Evolutionary conservation across 2,113 vertebrate genomes (phyloP).

Genomic region (Todiramphus chloris): DNA sequence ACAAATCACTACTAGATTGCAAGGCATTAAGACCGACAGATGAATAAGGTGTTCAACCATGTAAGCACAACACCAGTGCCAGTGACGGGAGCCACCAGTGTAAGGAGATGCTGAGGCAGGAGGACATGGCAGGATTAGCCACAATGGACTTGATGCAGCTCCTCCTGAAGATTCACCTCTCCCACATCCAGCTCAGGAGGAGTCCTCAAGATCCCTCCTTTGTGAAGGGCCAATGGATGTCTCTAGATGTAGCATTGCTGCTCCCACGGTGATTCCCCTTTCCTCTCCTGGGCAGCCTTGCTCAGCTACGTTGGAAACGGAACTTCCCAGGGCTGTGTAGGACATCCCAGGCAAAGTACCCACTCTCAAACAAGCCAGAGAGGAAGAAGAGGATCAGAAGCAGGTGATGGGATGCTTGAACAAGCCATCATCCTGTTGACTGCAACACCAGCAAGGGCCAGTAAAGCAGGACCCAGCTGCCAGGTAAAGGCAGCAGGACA

Average conservation of each 20-base stretch:
- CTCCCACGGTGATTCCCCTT: background rate
- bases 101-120: background rate
- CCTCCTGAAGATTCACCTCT: background rate
- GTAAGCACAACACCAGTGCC: background rate
- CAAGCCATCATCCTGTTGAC: background rate
- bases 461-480: background rate
- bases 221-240: background rate
- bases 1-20: accelerated
- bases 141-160: accelerated
- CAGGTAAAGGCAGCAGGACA: too few species aligned
- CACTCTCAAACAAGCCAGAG: background rate
- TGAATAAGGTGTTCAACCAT: background rate
- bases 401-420: background rate
- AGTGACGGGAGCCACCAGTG: background rate
- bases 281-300: background rate
- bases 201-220: background rate
- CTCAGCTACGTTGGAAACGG: background rate
- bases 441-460: background rate
- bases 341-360: background rate
- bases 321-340: too few species aligned
- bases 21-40: background rate
- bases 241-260: background rate
- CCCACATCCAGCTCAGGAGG: background rate
- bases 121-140: background rate
- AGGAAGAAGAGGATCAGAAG: background rate